Percentiles rank a stretch among this genome's conserved stretches.
phyloP scores from a whole-genome alignment of 2,113 vertebrate genomes.

The Penelope pileata region DNA sequence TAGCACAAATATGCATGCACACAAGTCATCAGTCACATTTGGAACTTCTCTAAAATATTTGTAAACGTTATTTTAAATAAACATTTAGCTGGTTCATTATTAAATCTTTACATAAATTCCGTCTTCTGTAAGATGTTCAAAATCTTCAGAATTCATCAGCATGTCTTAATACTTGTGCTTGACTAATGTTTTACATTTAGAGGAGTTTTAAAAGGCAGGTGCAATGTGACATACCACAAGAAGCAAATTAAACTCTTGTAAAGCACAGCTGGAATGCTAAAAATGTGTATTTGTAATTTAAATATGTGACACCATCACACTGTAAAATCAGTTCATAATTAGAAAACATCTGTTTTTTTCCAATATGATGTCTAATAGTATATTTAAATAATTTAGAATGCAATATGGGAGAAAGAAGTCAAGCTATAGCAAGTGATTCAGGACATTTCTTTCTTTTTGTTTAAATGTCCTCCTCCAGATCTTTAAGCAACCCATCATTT shows the following conservation, averaged over 20 bases:
- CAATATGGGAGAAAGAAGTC: conserved; percentile 68
- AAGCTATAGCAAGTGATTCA: conserved; percentile 70
- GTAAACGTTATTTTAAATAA: conserved; percentile 80
- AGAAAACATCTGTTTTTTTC: conserved; percentile 86
- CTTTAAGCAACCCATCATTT: conserved; percentile 62
- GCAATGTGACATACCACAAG: conserved; percentile 85
- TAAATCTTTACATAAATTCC: conserved; percentile 74
- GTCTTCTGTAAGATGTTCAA: conserved; percentile 66
- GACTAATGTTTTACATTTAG: conserved; percentile 84
- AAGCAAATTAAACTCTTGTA: conserved; percentile 86
- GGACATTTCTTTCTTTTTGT: conserved; percentile 70
- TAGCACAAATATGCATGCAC: conserved; percentile 4
- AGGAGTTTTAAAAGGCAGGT: conserved; percentile 86
- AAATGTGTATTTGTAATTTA: conserved; percentile 88
- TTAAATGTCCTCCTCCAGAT: conserved; percentile 60
- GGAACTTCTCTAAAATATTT: conserved; percentile 73
- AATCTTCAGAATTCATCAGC: conserved; percentile 79
- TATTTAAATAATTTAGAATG: conserved; percentile 88
- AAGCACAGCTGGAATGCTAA: conserved; percentile 88
- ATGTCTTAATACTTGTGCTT: conserved; percentile 79
- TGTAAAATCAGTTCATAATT: conserved; percentile 88
- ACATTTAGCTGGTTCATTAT: conserved; percentile 74
- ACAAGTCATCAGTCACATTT: conserved; percentile 64
- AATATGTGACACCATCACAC: conserved; percentile 86
- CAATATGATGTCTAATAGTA: conserved; percentile 84